Conservation (phyloP, 2,888 invertebrate genomes). For the Phasia obesa region DNA sequence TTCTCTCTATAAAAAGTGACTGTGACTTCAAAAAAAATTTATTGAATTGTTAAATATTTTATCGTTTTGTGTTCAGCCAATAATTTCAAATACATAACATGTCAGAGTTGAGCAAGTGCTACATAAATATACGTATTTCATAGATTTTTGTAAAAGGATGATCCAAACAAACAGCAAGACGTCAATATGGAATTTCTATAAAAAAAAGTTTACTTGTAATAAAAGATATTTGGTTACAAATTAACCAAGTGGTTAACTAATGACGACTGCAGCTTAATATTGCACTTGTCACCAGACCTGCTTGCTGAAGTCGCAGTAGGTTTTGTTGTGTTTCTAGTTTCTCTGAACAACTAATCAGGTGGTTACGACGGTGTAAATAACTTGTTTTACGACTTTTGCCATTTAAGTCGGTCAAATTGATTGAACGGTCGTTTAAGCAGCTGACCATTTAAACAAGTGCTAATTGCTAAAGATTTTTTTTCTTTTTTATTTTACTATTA, state of each 20-base stretch:
- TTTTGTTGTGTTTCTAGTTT: not conserved
- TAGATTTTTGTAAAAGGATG: conserved; percentile 22
- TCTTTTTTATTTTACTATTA: conserved; percentile 39
- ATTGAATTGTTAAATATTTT: conserved; percentile 50
- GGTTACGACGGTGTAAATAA: conserved; percentile 52
- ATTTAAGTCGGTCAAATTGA: conserved; percentile 74
- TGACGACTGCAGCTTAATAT: conserved; percentile 12
- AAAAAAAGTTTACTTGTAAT: not conserved
- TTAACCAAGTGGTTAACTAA: not conserved
- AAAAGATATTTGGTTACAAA: conserved; percentile 17
- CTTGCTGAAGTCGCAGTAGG: not conserved
- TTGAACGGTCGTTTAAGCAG: conserved; percentile 69
- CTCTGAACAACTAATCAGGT: not conserved
- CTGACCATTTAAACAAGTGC: conserved; percentile 70
- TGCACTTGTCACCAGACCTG: conserved; percentile 66
- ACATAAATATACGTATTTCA: not conserved
- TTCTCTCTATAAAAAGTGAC: conserved; percentile 14
- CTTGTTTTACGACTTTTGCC: conserved; percentile 73
- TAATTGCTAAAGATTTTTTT: conserved; percentile 66
- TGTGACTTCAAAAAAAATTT: conserved; percentile 45
- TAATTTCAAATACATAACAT: conserved; percentile 39
- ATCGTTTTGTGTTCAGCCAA: conserved; percentile 45
- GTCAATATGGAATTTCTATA: not conserved
- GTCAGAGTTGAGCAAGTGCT: not conserved
- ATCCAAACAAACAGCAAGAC: not conserved